These are phyloP conservation scores for Melanostigma gelatinosum DNA, from an alignment of 2,113 vertebrate genomes.

Conservation along the genomic window DNA sequence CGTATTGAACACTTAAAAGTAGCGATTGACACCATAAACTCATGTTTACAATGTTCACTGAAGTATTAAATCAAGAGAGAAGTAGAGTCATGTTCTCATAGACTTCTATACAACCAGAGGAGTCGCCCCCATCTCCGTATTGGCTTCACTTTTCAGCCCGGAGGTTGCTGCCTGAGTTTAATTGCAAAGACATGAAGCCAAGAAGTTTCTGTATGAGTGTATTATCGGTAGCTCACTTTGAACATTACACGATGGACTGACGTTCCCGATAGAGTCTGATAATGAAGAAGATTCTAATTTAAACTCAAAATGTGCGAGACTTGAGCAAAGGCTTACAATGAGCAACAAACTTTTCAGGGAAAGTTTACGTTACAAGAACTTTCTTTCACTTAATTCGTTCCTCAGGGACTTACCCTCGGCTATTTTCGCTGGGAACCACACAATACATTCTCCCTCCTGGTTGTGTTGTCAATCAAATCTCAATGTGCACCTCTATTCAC, in stretches of 20 bases:
- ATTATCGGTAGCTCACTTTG: constrained; percentile 4
- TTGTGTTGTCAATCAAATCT: constrained; percentile 28
- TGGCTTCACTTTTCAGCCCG: no score
- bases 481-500: background rate
- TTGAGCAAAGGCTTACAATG: background rate
- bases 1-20: background rate
- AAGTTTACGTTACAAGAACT: no score
- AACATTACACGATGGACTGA: background rate
- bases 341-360: background rate
- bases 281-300: background rate
- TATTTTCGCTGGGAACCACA: background rate
- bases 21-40: background rate
- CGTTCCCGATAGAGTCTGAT: background rate
- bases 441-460: background rate
- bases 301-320: background rate
- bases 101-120: no score
- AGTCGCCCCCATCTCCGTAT: no score
- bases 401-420: no score
- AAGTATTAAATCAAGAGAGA: no score
- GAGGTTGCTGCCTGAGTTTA: background rate
- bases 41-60: background rate
- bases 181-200: background rate
- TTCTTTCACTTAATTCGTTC: no score
- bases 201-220: background rate
- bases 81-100: background rate